Evolutionary conservation across 2,888 invertebrate species (phyloP).

Genomic region (Andrena flavipes): DNA sequence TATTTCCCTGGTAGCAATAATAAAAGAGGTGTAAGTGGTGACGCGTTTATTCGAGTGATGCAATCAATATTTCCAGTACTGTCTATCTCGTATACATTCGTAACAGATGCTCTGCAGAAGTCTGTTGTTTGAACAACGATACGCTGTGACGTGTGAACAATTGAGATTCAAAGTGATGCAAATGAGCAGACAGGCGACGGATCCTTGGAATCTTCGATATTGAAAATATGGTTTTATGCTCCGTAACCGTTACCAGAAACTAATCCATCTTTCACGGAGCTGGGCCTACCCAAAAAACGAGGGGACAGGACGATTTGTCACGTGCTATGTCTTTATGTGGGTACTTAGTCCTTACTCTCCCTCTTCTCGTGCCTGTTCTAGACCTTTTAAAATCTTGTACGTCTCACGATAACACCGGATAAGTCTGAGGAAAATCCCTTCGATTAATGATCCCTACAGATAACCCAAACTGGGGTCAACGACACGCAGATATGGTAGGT

Average conservation of each 20-base stretch:
- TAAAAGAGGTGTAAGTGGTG: no score
- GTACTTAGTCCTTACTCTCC: constrained; percentile 42
- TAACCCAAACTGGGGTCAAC: constrained; percentile 63
- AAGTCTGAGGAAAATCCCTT: constrained; percentile 58
- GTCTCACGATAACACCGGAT: constrained; percentile 54
- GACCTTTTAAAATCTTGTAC: constrained; percentile 54
- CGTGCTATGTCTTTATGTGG: constrained; percentile 46
- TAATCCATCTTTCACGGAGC: constrained; percentile 12
- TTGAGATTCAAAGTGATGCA: no score
- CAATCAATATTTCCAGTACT: no score
- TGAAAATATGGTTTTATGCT: no score
- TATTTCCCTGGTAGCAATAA: no score
- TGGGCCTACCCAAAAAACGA: not conserved
- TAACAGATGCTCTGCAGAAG: not conserved
- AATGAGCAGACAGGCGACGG: no score
- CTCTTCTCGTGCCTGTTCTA: constrained; percentile 14
- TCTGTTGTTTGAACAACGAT: no score
- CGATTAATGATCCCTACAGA: constrained; percentile 69
- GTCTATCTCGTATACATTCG: not conserved
- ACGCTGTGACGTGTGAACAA: no score
- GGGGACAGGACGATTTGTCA: constrained; percentile 40
- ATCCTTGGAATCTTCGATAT: no score
- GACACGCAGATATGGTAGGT: constrained; percentile 40
- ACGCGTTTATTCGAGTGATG: no score
- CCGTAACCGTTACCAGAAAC: not conserved